phyloP scores from a whole-genome alignment of 1,140 invertebrate species.

The Physella acuta region DNA sequence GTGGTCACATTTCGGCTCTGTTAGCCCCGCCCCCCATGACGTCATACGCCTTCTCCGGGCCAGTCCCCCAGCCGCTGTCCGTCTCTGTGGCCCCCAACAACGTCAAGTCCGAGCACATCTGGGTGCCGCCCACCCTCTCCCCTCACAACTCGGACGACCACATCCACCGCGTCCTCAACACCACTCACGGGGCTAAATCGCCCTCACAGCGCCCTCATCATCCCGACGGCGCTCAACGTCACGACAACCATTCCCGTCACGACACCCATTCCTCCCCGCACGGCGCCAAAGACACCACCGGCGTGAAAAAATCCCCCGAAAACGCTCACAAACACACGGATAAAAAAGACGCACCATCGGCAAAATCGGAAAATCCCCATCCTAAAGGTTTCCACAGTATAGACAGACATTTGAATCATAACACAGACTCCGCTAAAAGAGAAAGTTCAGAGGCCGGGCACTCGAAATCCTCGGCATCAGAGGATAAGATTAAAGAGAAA shows the following conservation, averaged over 20 bases:
- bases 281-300: too few species aligned
- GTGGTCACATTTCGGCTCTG: too few species aligned
- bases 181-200: not conserved
- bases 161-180: not conserved
- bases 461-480: not conserved
- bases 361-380: not conserved
- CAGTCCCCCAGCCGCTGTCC: conserved; percentile 2
- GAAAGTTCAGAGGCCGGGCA: not conserved
- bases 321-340: too few species aligned
- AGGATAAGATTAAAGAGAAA: not conserved
- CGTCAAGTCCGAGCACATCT: conserved; percentile 24
- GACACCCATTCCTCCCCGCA: too few species aligned
- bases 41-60: not conserved
- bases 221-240: not conserved
- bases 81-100: conserved; percentile 10
- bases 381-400: conserved; percentile 9
- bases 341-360: too few species aligned
- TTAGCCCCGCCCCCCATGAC: too few species aligned
- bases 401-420: not conserved
- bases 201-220: not conserved
- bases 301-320: too few species aligned
- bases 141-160: not conserved
- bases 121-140: conserved; percentile 12
- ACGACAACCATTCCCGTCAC: too few species aligned
- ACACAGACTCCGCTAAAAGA: not conserved